Evolutionary conservation across 1,140 invertebrate genomes (phyloP).

Genomic region (Diabrotica virgifera): DNA sequence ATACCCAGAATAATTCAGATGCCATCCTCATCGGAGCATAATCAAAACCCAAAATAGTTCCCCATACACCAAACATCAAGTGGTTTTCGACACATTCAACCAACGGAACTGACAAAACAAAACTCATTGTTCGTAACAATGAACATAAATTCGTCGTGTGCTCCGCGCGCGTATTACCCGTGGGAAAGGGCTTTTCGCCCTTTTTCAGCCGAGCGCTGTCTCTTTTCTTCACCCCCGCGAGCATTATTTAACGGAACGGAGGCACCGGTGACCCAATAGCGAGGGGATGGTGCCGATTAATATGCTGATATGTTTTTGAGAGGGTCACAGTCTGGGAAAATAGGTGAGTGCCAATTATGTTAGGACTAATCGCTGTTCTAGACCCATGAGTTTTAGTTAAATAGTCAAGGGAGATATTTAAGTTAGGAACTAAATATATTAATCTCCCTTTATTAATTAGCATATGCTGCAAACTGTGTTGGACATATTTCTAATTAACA

Average conservation of each 20-base stretch:
- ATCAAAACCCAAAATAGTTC: not conserved
- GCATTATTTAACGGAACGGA: not conserved
- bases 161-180: not conserved
- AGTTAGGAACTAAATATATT: too few species aligned
- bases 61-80: not conserved
- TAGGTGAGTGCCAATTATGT: too few species aligned
- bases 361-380: too few species aligned
- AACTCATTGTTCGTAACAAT: not conserved
- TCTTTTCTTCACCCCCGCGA: not conserved
- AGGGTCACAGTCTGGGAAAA: not conserved
- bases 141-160: not conserved
- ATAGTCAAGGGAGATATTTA: too few species aligned
- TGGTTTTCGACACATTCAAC: constrained; percentile 2
- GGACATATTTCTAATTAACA: too few species aligned
- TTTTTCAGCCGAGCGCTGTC: not conserved
- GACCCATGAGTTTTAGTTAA: too few species aligned
- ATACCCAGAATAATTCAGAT: not conserved
- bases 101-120: not conserved
- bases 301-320: not conserved
- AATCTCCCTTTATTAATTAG: too few species aligned
- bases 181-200: not conserved
- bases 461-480: too few species aligned
- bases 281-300: not conserved
- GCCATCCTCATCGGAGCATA: not conserved
- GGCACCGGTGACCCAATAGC: not conserved